phyloP scores from a whole-genome alignment of 2,797 vertebrate species.

The Phoxinus dragarum region DNA sequence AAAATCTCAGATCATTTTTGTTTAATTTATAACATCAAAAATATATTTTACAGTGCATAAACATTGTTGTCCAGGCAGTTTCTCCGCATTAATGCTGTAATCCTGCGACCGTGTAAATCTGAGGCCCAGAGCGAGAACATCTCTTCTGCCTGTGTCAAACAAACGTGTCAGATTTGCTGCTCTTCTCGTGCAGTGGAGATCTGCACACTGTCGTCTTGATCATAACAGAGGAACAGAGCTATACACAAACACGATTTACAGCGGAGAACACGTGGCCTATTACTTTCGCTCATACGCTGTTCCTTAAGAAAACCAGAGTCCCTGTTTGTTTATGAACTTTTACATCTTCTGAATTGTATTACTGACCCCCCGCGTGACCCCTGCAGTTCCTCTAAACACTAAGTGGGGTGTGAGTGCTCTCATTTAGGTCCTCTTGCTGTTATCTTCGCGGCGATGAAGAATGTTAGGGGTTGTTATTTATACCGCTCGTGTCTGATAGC shows the following conservation, averaged over 20 bases:
- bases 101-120: conserved; percentile 21
- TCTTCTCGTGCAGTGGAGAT: conserved; percentile 10
- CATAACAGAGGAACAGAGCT: conserved; percentile 20
- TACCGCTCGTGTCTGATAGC: conserved; percentile 55
- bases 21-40: neutral
- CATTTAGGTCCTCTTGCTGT: conserved; percentile 42
- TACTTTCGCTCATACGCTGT: conserved; percentile 1
- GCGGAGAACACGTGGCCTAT: neutral
- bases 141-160: conserved; percentile 53
- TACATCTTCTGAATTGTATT: conserved; percentile 30
- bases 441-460: conserved; percentile 53
- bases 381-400: conserved; percentile 18
- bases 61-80: conserved; percentile 36
- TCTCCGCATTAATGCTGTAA: conserved; percentile 15
- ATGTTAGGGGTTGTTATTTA: conserved; percentile 59
- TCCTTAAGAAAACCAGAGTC: conserved; percentile 29
- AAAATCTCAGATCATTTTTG: neutral
- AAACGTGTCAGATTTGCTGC: conserved; percentile 40
- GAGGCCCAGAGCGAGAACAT: conserved; percentile 31
- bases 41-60: conserved; percentile 5
- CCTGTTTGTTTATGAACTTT: conserved; percentile 20
- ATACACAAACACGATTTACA: conserved; percentile 46
- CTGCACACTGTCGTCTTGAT: conserved; percentile 35
- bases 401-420: neutral
- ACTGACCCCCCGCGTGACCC: conserved; percentile 19